Percentiles rank a stretch among this genome's conserved stretches.
Evolutionary conservation across 2,888 invertebrate species (phyloP).

Genomic region (Ophion costatus): DNA sequence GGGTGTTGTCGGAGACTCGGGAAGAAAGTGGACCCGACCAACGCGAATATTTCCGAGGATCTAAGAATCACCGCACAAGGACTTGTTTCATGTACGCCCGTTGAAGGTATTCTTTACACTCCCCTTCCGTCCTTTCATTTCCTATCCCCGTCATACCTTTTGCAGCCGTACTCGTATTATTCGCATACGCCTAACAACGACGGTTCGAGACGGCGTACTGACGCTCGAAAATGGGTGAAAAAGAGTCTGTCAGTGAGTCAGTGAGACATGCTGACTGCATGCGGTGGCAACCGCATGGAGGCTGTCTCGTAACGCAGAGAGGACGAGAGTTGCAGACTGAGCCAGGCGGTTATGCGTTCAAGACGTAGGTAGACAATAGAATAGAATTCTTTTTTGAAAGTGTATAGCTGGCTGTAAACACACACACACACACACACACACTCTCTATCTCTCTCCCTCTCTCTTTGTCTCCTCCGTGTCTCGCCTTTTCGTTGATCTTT

Average conservation of each 20-base stretch:
- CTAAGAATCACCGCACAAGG: slow-evolving; percentile 56
- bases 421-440: slow-evolving; percentile 8
- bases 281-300: slow-evolving; percentile 11
- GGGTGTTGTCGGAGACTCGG: slow-evolving; percentile 48
- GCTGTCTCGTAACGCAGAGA: slow-evolving; percentile 29
- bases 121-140: background rate
- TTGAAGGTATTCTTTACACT: slow-evolving; percentile 33
- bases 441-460: slow-evolving; percentile 18
- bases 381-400: slow-evolving; percentile 68
- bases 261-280: slow-evolving; percentile 51
- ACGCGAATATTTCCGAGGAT: slow-evolving; percentile 54
- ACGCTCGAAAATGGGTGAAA: slow-evolving; percentile 66
- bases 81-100: slow-evolving; percentile 35
- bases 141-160: background rate
- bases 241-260: slow-evolving; percentile 67
- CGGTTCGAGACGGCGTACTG: slow-evolving; percentile 41
- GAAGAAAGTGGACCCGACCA: slow-evolving; percentile 43
- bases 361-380: slow-evolving; percentile 79
- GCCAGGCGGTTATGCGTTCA: slow-evolving; percentile 66
- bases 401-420: slow-evolving; percentile 48
- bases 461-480: slow-evolving; percentile 38
- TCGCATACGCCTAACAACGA: slow-evolving; percentile 47
- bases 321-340: slow-evolving; percentile 54
- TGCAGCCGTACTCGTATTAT: slow-evolving; percentile 33
- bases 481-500: slow-evolving; percentile 43